Conservation (phyloP, 2,888 invertebrate species). For the Protophormia terraenovae region DNA sequence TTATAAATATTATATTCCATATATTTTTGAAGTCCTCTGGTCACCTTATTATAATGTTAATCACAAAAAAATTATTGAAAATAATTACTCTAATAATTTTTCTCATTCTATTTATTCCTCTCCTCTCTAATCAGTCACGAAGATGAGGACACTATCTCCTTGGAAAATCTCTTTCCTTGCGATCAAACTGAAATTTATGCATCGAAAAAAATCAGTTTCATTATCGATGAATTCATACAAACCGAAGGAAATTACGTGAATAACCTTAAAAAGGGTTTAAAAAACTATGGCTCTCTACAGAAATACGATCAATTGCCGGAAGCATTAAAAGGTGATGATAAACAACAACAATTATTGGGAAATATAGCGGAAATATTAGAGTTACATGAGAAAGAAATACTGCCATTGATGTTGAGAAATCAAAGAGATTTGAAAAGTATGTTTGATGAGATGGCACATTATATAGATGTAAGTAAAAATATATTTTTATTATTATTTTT, state of each 20-base stretch:
- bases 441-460: conserved; percentile 78
- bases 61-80: not conserved
- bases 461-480: conserved; percentile 77
- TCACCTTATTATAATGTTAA: not conserved
- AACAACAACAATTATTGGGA: conserved; percentile 86
- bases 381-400: conserved; percentile 85
- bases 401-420: conserved; percentile 79
- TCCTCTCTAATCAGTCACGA: conserved; percentile 74
- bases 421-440: conserved; percentile 78
- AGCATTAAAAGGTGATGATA: conserved; percentile 73
- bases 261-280: conserved; percentile 77
- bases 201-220: conserved; percentile 79
- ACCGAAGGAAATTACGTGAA: conserved; percentile 80
- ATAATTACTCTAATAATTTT: not conserved
- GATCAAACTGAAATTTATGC: conserved; percentile 79
- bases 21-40: no score
- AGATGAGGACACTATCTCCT: conserved; percentile 78
- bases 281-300: conserved; percentile 77
- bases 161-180: conserved; percentile 79
- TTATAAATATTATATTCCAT: no score
- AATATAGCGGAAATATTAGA: conserved; percentile 95
- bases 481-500: conserved; percentile 30
- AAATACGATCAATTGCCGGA: conserved; percentile 75
- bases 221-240: conserved; percentile 80
- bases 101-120: not conserved